Percentiles rank a stretch among this genome's conserved stretches.
These are phyloP conservation scores for Gymnorhina tibicen DNA, from an alignment of 2,113 vertebrate species.

Conservation along the genomic window DNA sequence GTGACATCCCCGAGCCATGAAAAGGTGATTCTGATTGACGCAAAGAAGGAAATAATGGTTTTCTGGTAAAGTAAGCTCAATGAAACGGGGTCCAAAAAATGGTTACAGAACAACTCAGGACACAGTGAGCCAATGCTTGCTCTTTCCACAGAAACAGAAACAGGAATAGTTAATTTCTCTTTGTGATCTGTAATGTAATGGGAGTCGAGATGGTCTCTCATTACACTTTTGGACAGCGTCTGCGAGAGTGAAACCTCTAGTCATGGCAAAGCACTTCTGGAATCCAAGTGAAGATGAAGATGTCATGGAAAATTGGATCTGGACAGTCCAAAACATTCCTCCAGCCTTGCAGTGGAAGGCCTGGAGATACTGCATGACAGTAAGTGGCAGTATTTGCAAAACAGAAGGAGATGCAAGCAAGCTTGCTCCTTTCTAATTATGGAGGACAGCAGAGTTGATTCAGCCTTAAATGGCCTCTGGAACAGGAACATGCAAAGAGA, in stretches of 20 bases:
- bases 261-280: conserved; percentile 2
- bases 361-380: neutral
- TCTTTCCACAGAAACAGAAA: neutral
- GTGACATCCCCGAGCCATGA: neutral
- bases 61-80: neutral
- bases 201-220: neutral
- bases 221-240: neutral
- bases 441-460: neutral
- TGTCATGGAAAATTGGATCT: conserved; percentile 23
- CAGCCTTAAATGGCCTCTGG: conserved; percentile 32
- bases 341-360: neutral
- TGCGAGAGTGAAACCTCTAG: neutral
- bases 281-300: conserved; percentile 32
- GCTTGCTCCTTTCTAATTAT: conserved; percentile 7
- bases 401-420: conserved; percentile 14
- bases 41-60: neutral
- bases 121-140: neutral
- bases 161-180: neutral
- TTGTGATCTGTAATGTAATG: neutral
- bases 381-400: conserved; percentile 41
- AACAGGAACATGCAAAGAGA: neutral
- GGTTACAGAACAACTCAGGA: neutral
- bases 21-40: neutral
- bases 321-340: neutral
- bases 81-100: neutral